Percentiles rank a stretch among this genome's conserved stretches.
These are phyloP conservation scores for Seira sanloemensis DNA, from an alignment of 2,888 invertebrate genomes.

Conservation along the genomic window DNA sequence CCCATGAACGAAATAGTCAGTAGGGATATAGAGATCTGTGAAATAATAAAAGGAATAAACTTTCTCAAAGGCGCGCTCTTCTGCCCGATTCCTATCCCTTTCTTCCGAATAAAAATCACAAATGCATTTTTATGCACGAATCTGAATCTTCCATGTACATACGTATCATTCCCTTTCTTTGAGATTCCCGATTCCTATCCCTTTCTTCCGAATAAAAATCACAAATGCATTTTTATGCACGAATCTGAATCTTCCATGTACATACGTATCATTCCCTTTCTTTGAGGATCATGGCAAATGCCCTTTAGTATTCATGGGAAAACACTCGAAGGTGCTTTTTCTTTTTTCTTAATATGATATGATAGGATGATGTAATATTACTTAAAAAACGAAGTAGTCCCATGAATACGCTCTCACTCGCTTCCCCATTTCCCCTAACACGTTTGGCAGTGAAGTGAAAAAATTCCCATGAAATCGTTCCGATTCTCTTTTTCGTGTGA, in stretches of 20 bases:
- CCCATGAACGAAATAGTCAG: not conserved
- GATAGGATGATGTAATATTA: conserved; percentile 12
- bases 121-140: conserved; percentile 16
- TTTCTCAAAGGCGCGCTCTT: not conserved
- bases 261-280: no score
- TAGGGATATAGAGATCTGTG: not conserved
- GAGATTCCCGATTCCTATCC: not conserved
- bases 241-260: not conserved
- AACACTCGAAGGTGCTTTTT: conserved; percentile 12
- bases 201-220: not conserved
- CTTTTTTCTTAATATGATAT: not conserved
- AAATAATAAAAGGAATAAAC: not conserved
- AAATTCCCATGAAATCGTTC: conserved; percentile 59
- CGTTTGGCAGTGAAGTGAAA: conserved; percentile 46
- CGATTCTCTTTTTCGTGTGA: conserved; percentile 13
- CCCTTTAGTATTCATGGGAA: conserved; percentile 17
- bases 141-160: no score
- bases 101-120: not conserved
- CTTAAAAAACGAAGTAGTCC: conserved; percentile 10
- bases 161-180: no score
- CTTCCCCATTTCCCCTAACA: not conserved
- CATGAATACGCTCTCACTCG: conserved; percentile 12
- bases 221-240: conserved; percentile 17
- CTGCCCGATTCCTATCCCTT: not conserved
- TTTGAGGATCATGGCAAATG: conserved; percentile 8